A percentile compares a stretch with the other conserved stretches of the same genome.
These are phyloP conservation scores for Eretmochelys imbricata DNA, from an alignment of 2,113 vertebrate genomes.

Conservation along the genomic window DNA sequence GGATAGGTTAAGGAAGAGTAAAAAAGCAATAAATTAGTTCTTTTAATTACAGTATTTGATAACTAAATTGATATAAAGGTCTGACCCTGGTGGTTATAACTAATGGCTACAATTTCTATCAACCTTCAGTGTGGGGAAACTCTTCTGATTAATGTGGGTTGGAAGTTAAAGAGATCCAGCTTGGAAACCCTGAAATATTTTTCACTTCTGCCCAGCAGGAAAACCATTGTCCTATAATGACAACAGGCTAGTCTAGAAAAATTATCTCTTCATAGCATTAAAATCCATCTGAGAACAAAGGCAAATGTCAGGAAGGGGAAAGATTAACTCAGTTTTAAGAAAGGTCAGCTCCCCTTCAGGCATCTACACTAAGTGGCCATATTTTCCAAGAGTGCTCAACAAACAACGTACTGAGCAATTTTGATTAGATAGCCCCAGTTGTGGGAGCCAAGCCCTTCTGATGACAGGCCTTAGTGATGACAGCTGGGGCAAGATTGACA, in stretches of 20 bases:
- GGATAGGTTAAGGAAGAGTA: neutral
- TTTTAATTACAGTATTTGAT: neutral
- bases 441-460: neutral
- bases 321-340: constrained; percentile 40
- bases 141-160: neutral
- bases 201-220: constrained; percentile 21
- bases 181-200: neutral
- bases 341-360: constrained; percentile 48
- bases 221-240: neutral
- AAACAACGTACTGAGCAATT: fast-evolving
- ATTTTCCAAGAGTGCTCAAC: neutral
- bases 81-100: neutral
- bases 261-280: constrained; percentile 26
- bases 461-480: fast-evolving
- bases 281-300: constrained; percentile 26
- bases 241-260: neutral
- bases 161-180: neutral
- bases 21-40: no score
- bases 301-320: constrained; percentile 18
- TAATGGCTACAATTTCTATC: neutral
- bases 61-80: neutral
- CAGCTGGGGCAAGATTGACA: neutral
- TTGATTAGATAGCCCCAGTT: neutral
- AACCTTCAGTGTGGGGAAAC: neutral
- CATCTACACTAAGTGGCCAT: neutral